A percentile compares a stretch with the other conserved stretches of the same genome.
Evolutionary conservation across 2,888 invertebrate genomes (phyloP).

Genomic region (Erannis defoliaria): DNA sequence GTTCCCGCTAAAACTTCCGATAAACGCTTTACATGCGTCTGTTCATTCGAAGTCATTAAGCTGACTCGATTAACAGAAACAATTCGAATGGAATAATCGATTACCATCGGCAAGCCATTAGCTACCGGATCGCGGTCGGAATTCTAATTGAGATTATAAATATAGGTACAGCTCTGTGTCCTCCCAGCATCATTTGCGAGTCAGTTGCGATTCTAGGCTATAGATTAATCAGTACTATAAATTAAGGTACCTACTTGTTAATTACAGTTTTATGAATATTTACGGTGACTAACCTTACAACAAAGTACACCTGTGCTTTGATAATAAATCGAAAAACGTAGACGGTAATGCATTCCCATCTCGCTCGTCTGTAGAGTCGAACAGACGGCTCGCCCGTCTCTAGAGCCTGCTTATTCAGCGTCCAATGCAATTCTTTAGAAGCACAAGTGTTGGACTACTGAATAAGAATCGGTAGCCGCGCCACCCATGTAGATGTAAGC

Average conservation of each 20-base stretch:
- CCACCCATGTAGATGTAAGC: too few relatives aligned
- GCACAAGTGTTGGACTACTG: too few relatives aligned
- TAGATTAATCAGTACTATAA: not conserved
- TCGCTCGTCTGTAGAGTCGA: too few relatives aligned
- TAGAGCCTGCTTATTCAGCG: too few relatives aligned
- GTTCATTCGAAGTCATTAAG: constrained; percentile 10
- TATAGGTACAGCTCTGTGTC: not conserved
- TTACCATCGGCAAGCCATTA: constrained; percentile 17
- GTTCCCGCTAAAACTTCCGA: not conserved
- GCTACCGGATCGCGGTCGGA: constrained; percentile 3
- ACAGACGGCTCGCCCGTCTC: too few relatives aligned
- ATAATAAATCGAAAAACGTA: too few relatives aligned
- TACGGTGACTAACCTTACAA: too few relatives aligned
- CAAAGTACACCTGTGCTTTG: too few relatives aligned
- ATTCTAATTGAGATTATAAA: constrained; percentile 13
- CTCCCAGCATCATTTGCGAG: not conserved
- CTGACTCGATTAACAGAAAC: constrained; percentile 19
- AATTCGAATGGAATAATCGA: constrained; percentile 20
- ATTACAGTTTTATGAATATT: too few relatives aligned
- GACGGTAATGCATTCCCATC: too few relatives aligned
- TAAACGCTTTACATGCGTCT: constrained; percentile 6
- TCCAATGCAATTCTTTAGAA: too few relatives aligned
- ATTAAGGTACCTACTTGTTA: not conserved
- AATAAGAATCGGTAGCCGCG: too few relatives aligned
- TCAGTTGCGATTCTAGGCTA: not conserved